phyloP scores from a whole-genome alignment of 2,888 invertebrate genomes.

The Drosophila longiperda region DNA sequence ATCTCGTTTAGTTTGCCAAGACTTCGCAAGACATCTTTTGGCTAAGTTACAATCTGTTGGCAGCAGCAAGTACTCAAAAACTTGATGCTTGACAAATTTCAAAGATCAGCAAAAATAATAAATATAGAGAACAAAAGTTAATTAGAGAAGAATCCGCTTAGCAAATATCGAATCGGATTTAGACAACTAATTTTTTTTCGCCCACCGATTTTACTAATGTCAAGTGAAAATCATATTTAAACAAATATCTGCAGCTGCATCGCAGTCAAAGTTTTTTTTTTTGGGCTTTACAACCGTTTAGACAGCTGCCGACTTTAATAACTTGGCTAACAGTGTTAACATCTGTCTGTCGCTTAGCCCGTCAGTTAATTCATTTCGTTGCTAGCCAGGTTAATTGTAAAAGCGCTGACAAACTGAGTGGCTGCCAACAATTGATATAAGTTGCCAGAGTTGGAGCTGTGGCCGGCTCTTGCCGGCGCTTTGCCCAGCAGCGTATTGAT shows the following conservation, averaged over 20 bases:
- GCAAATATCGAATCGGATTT: background rate
- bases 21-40: background rate
- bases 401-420: slow-evolving; percentile 11
- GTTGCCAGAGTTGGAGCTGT: slow-evolving; percentile 3
- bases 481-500: slow-evolving; percentile 47
- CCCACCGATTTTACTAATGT: background rate
- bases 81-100: background rate
- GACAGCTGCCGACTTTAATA: background rate
- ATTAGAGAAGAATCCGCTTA: background rate
- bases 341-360: slow-evolving; percentile 3
- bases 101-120: background rate
- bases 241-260: background rate
- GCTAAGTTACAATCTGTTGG: background rate
- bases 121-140: background rate
- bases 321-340: background rate
- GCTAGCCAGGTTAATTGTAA: slow-evolving; percentile 23
- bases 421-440: background rate
- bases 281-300: background rate
- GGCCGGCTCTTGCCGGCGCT: slow-evolving; percentile 1
- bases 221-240: background rate
- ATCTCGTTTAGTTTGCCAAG: slow-evolving; percentile 17
- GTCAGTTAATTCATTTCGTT: slow-evolving; percentile 3
- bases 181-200: background rate
- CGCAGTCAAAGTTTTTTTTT: background rate
- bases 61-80: slow-evolving; percentile 3